Base-by-base conservation (phyloP, 1,140 invertebrate species). In the Sinonovacula constricta region DNA sequence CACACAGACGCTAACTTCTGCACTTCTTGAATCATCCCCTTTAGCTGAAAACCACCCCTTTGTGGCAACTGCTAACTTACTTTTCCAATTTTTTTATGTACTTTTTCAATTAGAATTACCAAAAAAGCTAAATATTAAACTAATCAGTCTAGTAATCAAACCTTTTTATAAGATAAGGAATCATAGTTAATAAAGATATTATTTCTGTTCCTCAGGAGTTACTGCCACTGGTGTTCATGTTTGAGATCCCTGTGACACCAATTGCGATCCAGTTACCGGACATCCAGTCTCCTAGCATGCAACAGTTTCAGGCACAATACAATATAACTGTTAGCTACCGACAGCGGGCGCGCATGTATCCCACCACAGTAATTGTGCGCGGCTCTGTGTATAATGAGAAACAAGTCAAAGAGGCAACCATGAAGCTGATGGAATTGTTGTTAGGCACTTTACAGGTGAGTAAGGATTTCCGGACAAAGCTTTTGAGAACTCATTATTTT, bases 171-270 rank as follows among this genome's bases (percentile, higher is more conserved):
- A n/a, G n/a, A n/a, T n/a, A n/a, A n/a, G n/a, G n/a, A n/a, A n/a
- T n/a, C n/a, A n/a, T n/a, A n/a, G n/a, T n/a, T n/a, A n/a, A n/a
- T n/a, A n/a, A n/a, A n/a, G n/a, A n/a, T n/a, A n/a, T n/a, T n/a
- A n/a, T n/a, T 82, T 83, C 83, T 87, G 81, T 51, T 36, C 91
- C 91, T 26, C 91, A 96, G 95, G 94, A 95, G 71, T 91, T 98
- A 45, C 96, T 97, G 7, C 97, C 97, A 2, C 90, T 99, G 79
- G 94, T 97, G 71, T 97, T 98, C 87, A 95, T 95, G 63, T 98
- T 98, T 92, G 96, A 98, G 88, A 91, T 98, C 80, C 96, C 97
- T 0, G 94, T 97, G 36, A 94, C 95, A 90, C 93, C 94, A 12
- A 91, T 94, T 0, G 93, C 94, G 12, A 94, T 95, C 76, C 90